Percentiles rank a stretch among this genome's conserved stretches.
Evolutionary conservation across 2,888 invertebrate genomes (phyloP).

Genomic region (Tiphia femorata): DNA sequence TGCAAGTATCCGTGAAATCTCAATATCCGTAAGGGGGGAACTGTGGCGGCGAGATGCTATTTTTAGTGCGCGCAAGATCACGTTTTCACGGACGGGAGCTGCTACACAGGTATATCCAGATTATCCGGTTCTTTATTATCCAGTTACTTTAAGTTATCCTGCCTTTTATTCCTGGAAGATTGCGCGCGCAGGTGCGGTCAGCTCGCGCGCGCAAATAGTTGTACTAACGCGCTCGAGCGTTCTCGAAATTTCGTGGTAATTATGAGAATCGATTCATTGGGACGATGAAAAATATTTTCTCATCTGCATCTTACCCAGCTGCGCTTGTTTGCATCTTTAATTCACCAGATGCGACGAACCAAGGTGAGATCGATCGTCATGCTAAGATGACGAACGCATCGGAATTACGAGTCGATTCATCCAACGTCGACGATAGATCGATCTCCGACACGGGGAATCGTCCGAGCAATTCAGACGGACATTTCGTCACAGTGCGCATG

Average conservation of each 20-base stretch:
- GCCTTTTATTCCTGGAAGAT: conserved; percentile 9
- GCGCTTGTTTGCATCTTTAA: too few species aligned
- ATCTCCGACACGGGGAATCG: not conserved
- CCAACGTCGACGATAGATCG: too few species aligned
- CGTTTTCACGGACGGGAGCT: conserved; percentile 24
- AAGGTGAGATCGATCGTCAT: too few species aligned
- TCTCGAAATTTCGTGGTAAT: not conserved
- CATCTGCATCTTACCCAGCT: too few species aligned
- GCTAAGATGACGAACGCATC: too few species aligned
- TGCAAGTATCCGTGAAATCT: conserved; percentile 20
- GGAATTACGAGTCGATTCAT: too few species aligned
- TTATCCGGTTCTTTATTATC: conserved; percentile 40
- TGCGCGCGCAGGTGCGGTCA: not conserved
- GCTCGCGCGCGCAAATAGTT: not conserved
- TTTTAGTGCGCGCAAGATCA: conserved; percentile 24
- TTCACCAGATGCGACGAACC: too few species aligned
- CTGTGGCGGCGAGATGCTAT: too few species aligned
- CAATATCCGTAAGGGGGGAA: conserved; percentile 18
- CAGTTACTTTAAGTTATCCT: conserved; percentile 24
- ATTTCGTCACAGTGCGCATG: conserved; percentile 19
- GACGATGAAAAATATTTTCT: too few species aligned
- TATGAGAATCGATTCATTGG: too few species aligned
- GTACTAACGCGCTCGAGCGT: not conserved
- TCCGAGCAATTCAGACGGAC: not conserved
- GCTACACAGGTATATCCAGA: conserved; percentile 26